Percentiles rank a stretch among this genome's conserved stretches.
Evolutionary conservation across 2,888 invertebrate species (phyloP).

Genomic region (Hirudinaria manillensis): DNA sequence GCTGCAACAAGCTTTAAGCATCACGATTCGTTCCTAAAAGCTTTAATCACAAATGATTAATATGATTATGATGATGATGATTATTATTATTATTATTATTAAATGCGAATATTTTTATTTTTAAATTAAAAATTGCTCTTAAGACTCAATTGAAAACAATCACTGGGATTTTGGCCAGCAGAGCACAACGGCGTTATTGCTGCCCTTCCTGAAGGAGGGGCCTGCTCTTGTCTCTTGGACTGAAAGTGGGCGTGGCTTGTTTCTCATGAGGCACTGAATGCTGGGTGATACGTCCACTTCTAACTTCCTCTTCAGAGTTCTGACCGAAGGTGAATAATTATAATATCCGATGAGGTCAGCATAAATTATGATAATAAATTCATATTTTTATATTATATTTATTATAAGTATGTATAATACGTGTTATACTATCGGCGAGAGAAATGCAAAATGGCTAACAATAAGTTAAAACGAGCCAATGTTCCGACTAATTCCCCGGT

Average conservation of each 20-base stretch:
- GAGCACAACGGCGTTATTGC: constrained; percentile 46
- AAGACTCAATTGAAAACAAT: background rate
- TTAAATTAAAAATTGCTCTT: no score
- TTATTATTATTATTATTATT: no score
- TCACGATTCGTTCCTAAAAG: no score
- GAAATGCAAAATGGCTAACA: background rate
- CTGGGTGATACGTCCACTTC: constrained; percentile 66
- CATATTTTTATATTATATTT: constrained; percentile 1
- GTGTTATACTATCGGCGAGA: background rate
- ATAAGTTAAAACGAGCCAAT: background rate
- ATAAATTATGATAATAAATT: constrained; percentile 34
- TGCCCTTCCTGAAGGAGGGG: constrained; percentile 52
- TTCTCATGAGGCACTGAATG: constrained; percentile 77
- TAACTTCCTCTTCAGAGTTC: constrained; percentile 67
- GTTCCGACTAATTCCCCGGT: constrained; percentile 78
- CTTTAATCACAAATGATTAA: no score
- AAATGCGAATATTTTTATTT: no score
- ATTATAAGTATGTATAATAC: background rate
- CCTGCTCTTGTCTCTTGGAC: constrained; percentile 53
- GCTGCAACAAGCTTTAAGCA: no score
- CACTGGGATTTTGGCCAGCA: constrained; percentile 45
- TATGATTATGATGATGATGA: no score
- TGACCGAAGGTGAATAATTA: constrained; percentile 49
- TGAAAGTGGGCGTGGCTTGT: constrained; percentile 64
- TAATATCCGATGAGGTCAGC: no score